phyloP scores from a whole-genome alignment of 2,888 invertebrate species.

The Stramonita haemastoma region DNA sequence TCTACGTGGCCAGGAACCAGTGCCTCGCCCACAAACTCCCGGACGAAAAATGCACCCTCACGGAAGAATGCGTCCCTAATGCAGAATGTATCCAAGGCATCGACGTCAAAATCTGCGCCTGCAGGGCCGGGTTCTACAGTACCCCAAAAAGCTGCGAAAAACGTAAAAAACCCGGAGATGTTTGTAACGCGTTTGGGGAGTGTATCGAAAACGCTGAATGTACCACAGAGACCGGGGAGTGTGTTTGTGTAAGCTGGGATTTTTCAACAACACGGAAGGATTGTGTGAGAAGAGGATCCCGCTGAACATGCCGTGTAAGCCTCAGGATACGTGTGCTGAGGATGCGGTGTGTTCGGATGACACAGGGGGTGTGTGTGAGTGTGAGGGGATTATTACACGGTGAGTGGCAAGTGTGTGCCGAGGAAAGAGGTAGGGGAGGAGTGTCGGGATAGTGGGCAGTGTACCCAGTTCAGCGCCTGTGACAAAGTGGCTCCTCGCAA shows the following conservation, averaged over 20 bases:
- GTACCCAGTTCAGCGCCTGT: constrained; percentile 43
- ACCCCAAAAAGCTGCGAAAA: constrained; percentile 5
- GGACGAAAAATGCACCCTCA: constrained; percentile 32
- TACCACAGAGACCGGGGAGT: constrained; percentile 25
- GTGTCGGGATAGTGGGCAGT: constrained; percentile 44
- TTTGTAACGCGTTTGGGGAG: constrained; percentile 19
- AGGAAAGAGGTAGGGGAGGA: constrained; percentile 28
- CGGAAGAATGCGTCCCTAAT: constrained; percentile 43
- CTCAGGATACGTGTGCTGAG: constrained; percentile 44
- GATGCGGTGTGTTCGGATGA: constrained; percentile 41
- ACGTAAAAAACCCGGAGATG: constrained; percentile 35
- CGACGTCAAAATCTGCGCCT: constrained; percentile 29
- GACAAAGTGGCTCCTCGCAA: constrained; percentile 30
- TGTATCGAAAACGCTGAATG: constrained; percentile 34
- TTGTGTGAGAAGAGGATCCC: constrained; percentile 28
- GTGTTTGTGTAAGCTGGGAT: constrained; percentile 27
- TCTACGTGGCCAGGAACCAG: constrained; percentile 29
- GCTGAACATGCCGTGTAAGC: constrained; percentile 24
- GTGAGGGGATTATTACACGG: constrained; percentile 45
- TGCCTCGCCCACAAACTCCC: constrained; percentile 37
- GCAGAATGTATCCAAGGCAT: constrained; percentile 36
- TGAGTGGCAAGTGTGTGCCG: constrained; percentile 36
- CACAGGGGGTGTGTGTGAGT: constrained; percentile 43
- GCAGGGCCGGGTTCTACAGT: constrained; percentile 24
- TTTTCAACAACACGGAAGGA: constrained; percentile 36